A percentile compares a stretch with the other conserved stretches of the same genome.
Conservation (phyloP, 2,888 invertebrate species). For the Heliothis peltigera region DNA sequence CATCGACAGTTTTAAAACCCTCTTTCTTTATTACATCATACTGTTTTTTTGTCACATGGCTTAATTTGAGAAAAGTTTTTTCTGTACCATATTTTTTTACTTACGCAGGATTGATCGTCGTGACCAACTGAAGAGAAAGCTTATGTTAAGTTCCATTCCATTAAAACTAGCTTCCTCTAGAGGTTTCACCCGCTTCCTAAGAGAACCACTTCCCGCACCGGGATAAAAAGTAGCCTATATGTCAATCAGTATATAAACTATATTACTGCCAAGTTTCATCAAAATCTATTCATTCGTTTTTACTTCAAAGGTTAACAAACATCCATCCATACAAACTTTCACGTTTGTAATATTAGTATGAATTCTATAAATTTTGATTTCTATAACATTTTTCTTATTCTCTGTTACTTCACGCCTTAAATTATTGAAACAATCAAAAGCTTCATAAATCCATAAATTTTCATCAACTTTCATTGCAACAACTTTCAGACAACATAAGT, state of each 20-base stretch:
- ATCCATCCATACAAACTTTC: no score
- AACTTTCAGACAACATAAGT: not conserved
- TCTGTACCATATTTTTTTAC: not conserved
- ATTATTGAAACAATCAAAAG: not conserved
- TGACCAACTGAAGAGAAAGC: not conserved
- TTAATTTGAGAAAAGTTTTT: not conserved
- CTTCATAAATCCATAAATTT: not conserved
- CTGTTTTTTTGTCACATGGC: not conserved
- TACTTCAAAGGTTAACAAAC: no score
- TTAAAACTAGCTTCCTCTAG: no score
- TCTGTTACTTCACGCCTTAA: not conserved
- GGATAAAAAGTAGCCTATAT: no score
- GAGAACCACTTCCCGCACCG: no score
- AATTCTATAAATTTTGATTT: no score
- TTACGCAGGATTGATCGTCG: not conserved
- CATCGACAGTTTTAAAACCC: constrained; percentile 19
- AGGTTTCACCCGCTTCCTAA: no score
- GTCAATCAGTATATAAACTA: no score
- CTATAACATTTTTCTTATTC: no score
- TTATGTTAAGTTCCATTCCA: not conserved
- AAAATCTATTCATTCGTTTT: no score
- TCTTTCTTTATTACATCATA: not conserved
- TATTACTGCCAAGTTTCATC: no score
- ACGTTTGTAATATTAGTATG: no score
- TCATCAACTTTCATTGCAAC: not conserved